These are phyloP conservation scores for Sminthurides bifidus DNA, from an alignment of 1,140 invertebrate species.

Conservation along the genomic window DNA sequence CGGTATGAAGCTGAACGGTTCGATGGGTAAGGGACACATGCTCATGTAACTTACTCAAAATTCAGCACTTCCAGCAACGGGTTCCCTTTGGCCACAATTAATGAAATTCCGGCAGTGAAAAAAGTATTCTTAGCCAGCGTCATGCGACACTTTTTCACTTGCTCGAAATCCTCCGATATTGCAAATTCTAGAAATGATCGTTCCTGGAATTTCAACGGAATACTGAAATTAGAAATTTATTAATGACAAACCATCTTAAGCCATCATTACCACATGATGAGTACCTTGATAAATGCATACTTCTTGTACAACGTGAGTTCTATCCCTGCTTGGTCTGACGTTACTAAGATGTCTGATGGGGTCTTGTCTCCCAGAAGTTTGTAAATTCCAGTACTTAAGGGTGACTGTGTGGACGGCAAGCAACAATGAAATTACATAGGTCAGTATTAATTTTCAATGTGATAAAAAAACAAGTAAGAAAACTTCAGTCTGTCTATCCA, in stretches of 20 bases:
- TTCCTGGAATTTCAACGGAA: conserved; percentile 26
- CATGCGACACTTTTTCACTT: conserved; percentile 31
- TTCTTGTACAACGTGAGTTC: conserved; percentile 27
- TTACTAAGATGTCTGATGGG: conserved; percentile 13
- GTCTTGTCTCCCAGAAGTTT: conserved; percentile 21
- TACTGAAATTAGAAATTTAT: conserved; percentile 8
- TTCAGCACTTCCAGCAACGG: conserved; percentile 29
- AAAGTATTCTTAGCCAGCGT: conserved; percentile 33
- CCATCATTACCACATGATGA: too few relatives aligned
- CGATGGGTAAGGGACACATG: too few relatives aligned
- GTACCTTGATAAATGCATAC: conserved; percentile 34
- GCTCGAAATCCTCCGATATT: conserved; percentile 32
- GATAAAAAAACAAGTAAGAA: too few relatives aligned
- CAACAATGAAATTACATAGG: too few relatives aligned
- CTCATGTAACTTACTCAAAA: conserved; percentile 33
- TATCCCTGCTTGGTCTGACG: conserved; percentile 26
- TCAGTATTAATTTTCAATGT: neutral
- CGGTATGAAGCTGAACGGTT: too few relatives aligned
- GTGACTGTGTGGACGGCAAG: conserved; percentile 10
- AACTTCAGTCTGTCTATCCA: too few relatives aligned
- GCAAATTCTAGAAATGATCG: conserved; percentile 35
- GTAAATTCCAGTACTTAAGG: conserved; percentile 25
- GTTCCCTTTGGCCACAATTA: conserved; percentile 30
- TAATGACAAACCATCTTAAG: too few relatives aligned
- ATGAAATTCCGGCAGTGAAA: conserved; percentile 34